Evolutionary conservation across 1,140 invertebrate genomes (phyloP).

Genomic region (Rhizoglyphus robini): DNA sequence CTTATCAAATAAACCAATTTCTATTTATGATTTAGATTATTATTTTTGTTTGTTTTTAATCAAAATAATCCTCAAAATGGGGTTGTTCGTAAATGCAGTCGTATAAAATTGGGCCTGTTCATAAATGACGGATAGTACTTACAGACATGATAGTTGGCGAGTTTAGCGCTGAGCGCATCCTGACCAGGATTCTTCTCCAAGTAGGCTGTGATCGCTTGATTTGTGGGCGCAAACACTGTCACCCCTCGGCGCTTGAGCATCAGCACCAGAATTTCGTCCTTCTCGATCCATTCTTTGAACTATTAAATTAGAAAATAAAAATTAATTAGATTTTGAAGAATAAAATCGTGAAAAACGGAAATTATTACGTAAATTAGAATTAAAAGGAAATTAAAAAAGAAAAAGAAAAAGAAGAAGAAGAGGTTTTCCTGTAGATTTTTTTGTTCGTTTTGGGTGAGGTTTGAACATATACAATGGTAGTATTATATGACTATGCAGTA

Average conservation of each 20-base stretch:
- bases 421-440: too few species aligned
- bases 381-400: too few species aligned
- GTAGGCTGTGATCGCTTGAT: constrained; percentile 25
- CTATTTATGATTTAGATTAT: too few species aligned
- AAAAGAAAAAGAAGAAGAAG: too few species aligned
- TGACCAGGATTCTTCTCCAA: constrained; percentile 17
- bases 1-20: too few species aligned
- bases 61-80: background rate
- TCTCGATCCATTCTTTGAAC: constrained; percentile 26
- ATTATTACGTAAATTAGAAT: too few species aligned
- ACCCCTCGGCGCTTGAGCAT: constrained; percentile 24
- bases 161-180: background rate
- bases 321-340: too few species aligned
- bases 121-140: background rate
- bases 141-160: background rate
- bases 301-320: constrained; percentile 14
- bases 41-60: background rate
- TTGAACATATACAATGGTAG: too few species aligned
- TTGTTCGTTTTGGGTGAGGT: too few species aligned
- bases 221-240: constrained; percentile 29
- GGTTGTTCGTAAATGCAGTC: background rate
- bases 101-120: background rate
- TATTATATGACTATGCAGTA: too few species aligned
- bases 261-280: constrained; percentile 22
- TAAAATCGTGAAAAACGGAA: too few species aligned